A percentile compares a stretch with the other conserved stretches of the same genome.
phyloP scores from a whole-genome alignment of 2,888 invertebrate genomes.

The Andrena dorsata region DNA sequence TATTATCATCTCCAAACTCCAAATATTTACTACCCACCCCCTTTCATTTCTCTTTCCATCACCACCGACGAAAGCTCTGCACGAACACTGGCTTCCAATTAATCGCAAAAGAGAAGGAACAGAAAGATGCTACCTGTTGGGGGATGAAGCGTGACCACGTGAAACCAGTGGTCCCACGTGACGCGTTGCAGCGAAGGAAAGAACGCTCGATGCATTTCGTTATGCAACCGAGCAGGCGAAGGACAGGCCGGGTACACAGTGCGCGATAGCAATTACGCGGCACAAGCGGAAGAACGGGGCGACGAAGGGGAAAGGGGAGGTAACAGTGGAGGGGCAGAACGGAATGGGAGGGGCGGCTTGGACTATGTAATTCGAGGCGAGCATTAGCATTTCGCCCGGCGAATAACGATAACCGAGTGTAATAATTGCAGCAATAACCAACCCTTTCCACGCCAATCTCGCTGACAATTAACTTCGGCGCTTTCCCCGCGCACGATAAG shows the following conservation, averaged over 20 bases:
- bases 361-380: constrained; percentile 73
- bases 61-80: neutral
- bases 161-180: constrained; percentile 45
- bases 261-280: constrained; percentile 62
- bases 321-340: constrained; percentile 15
- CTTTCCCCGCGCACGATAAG: neutral
- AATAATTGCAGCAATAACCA: constrained; percentile 62
- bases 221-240: constrained; percentile 64
- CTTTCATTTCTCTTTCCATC: neutral
- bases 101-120: neutral
- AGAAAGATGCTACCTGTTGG: constrained; percentile 51
- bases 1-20: neutral
- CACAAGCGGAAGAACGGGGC: constrained; percentile 58
- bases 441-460: constrained; percentile 36
- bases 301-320: constrained; percentile 4
- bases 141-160: constrained; percentile 37
- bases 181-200: constrained; percentile 40
- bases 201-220: constrained; percentile 54
- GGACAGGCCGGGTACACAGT: constrained; percentile 57
- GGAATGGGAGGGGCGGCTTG: constrained; percentile 68
- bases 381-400: constrained; percentile 74
- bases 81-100: neutral
- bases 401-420: constrained; percentile 64
- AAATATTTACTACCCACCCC: neutral
- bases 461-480: constrained; percentile 39